These are phyloP conservation scores for Aplysia californica DNA, from an alignment of 1,140 invertebrate genomes.

Conservation along the genomic window DNA sequence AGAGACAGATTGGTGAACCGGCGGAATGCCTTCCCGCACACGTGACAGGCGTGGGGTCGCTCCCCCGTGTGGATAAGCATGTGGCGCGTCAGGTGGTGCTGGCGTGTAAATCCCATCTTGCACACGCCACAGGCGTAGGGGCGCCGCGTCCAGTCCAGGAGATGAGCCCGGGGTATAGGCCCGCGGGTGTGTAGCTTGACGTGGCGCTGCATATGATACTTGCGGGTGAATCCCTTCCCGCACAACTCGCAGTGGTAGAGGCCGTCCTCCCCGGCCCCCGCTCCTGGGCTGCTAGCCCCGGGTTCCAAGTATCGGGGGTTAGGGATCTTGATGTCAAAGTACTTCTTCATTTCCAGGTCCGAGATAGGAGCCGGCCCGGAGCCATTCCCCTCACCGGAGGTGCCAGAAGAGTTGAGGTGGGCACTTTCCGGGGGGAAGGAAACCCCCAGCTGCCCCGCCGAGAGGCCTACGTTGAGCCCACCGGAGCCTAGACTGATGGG, in stretches of 20 bases:
- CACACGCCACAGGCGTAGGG: constrained; percentile 28
- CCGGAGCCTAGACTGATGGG: too few relatives aligned
- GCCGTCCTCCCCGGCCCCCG: background rate
- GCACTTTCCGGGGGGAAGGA: too few relatives aligned
- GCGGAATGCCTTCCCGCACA: constrained; percentile 26
- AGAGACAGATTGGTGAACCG: constrained; percentile 21
- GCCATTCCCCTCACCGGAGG: background rate
- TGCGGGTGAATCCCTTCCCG: constrained; percentile 23
- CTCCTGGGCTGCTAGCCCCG: background rate
- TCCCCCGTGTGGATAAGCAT: constrained; percentile 29
- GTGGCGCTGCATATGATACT: constrained; percentile 29
- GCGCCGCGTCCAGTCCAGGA: constrained; percentile 7
- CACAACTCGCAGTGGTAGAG: constrained; percentile 15
- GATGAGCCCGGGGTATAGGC: constrained; percentile 17
- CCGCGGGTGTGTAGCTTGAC: constrained; percentile 15
- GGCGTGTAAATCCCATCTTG: constrained; percentile 16
- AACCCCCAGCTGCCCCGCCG: too few relatives aligned
- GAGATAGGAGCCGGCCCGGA: background rate
- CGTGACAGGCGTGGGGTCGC: constrained; percentile 19
- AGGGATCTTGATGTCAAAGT: constrained; percentile 25
- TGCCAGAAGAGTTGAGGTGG: background rate
- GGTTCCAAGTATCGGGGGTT: constrained; percentile 6
- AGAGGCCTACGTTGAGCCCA: too few relatives aligned
- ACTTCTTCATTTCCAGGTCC: constrained; percentile 22
- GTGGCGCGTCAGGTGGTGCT: constrained; percentile 21